phyloP scores from a whole-genome alignment of 2,113 vertebrate genomes.

The Todiramphus chloris region DNA sequence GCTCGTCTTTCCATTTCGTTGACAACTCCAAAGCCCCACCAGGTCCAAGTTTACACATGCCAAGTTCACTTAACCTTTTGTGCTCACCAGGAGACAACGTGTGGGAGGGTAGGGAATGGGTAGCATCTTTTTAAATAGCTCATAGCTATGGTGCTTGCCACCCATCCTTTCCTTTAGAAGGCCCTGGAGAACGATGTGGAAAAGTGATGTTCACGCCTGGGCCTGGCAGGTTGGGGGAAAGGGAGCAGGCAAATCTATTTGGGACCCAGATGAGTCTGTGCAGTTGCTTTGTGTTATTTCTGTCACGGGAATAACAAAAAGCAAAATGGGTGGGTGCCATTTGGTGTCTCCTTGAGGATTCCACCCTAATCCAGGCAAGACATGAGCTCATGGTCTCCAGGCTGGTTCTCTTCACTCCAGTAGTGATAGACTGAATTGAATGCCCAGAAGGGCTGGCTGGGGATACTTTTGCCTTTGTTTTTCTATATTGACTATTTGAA shows the following conservation, averaged over 20 bases:
- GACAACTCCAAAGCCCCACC: neutral
- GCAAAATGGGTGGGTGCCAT: neutral
- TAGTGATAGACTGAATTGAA: neutral
- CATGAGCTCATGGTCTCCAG: neutral
- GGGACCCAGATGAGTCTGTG: neutral
- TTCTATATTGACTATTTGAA: neutral
- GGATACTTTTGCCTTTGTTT: neutral
- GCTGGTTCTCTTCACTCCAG: neutral
- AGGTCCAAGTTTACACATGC: neutral
- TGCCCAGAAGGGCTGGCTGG: neutral
- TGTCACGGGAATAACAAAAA: neutral
- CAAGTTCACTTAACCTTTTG: neutral
- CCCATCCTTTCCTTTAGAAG: neutral
- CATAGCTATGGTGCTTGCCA: neutral
- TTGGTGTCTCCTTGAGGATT: neutral
- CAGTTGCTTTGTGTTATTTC: neutral
- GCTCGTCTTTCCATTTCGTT: neutral
- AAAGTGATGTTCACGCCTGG: neutral
- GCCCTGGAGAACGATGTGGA: neutral
- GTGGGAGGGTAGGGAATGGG: neutral
- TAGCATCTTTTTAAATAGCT: neutral
- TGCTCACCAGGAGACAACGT: neutral
- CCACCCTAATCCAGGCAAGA: neutral
- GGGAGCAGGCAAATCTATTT: neutral
- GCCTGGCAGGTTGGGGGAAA: neutral